These are phyloP conservation scores for Nymphicus hollandicus DNA, from an alignment of 2,113 vertebrate genomes.

Conservation along the genomic window DNA sequence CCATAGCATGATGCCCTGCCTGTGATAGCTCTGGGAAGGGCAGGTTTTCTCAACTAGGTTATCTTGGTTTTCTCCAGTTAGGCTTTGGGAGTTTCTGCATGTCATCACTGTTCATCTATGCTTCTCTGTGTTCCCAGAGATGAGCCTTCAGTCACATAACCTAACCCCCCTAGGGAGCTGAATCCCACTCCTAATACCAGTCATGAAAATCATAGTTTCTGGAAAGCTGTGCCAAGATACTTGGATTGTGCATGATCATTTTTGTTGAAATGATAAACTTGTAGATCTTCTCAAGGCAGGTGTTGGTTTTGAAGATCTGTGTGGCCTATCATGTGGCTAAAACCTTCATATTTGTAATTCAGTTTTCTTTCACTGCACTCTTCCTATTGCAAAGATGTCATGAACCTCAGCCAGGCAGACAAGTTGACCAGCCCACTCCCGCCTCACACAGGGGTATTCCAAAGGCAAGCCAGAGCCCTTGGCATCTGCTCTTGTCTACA, in stretches of 20 bases:
- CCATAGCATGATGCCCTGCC: no score
- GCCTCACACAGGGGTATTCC: not conserved
- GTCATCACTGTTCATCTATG: not conserved
- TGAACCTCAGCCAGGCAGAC: not conserved
- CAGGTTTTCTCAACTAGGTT: not conserved
- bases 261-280: not conserved
- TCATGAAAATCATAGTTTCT: not conserved
- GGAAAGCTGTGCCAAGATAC: not conserved
- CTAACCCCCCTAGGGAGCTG: not conserved
- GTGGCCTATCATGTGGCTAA: not conserved
- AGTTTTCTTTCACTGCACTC: not conserved
- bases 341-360: not conserved
- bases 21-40: not conserved
- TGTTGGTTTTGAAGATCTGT: not conserved
- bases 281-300: not conserved
- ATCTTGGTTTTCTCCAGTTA: not conserved
- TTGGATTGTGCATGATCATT: not conserved
- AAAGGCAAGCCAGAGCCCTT: not conserved
- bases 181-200: not conserved
- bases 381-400: not conserved
- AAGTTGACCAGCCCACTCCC: not conserved
- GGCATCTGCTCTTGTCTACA: fast-evolving
- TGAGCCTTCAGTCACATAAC: not conserved
- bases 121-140: not conserved
- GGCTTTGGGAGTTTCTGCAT: not conserved